Conservation (phyloP, 2,797 vertebrate species). For the Anguilla anguilla region DNA sequence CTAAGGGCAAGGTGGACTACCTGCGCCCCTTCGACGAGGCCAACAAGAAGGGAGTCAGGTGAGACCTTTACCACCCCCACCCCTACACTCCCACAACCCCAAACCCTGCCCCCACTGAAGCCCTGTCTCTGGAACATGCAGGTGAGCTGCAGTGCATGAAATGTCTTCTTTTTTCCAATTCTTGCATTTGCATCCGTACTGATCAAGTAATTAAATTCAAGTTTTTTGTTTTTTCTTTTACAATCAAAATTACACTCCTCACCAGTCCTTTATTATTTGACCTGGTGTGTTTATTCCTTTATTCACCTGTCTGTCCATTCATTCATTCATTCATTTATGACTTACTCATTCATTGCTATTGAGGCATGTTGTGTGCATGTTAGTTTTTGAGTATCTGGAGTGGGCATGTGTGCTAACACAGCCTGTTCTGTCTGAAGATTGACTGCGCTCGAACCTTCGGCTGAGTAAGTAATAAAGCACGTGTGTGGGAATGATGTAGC, state of each 20-base stretch:
- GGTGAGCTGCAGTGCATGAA: background rate
- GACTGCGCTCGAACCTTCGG: conserved; percentile 45
- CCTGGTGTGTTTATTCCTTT: background rate
- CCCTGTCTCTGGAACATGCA: no score
- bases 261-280: background rate
- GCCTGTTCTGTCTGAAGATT: conserved; percentile 62
- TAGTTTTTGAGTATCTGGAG: background rate
- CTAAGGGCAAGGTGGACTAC: conserved; percentile 89
- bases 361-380: background rate
- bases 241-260: background rate
- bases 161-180: conserved; percentile 18
- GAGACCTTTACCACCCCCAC: conserved; percentile 36
- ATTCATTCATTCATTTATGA: background rate
- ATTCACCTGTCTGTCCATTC: background rate
- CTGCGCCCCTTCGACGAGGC: conserved; percentile 86
- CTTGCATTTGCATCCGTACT: background rate
- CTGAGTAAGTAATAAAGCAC: conserved; percentile 61
- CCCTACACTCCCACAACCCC: background rate
- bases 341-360: background rate
- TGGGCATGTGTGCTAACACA: conserved; percentile 1
- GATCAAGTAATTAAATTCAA: background rate
- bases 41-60: conserved; percentile 94
- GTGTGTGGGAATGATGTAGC: conserved; percentile 17
- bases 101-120: background rate
- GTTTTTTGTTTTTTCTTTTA: no score